phyloP scores from a whole-genome alignment of 1,140 invertebrate genomes.

The Caerostris extrusa region DNA sequence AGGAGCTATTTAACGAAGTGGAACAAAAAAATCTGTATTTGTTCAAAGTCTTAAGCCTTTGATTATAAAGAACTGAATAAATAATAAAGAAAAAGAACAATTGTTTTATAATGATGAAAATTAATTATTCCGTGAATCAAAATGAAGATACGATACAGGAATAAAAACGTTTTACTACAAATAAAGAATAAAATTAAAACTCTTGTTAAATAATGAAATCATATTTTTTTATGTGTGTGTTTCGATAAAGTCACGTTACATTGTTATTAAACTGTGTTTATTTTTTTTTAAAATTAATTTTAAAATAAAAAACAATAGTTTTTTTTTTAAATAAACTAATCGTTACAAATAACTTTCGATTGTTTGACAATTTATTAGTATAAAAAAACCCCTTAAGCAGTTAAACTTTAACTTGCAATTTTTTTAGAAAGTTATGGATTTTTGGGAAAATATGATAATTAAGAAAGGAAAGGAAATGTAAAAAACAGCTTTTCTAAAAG shows the following conservation, averaged over 20 bases:
- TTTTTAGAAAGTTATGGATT: too few species aligned
- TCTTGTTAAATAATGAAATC: not conserved
- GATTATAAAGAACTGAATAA: not conserved
- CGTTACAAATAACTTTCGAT: too few species aligned
- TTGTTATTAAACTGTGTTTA: not conserved
- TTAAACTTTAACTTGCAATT: too few species aligned
- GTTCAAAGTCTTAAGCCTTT: not conserved
- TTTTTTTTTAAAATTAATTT: too few species aligned
- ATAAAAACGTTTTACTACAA: not conserved
- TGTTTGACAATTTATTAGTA: too few species aligned
- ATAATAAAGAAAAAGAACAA: not conserved
- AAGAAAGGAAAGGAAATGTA: too few species aligned
- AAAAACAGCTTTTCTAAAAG: too few species aligned
- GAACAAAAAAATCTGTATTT: not conserved
- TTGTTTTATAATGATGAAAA: not conserved
- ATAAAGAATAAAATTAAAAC: not conserved
- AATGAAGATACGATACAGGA: not conserved
- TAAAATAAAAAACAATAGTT: too few species aligned
- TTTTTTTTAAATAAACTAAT: too few species aligned
- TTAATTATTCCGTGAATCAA: not conserved
- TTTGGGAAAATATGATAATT: too few species aligned
- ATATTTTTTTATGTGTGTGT: not conserved
- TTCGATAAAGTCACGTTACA: not conserved
- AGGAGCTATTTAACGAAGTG: not conserved
- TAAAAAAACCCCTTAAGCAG: too few species aligned